Evolutionary conservation across 30 jellyfish, hydroid and myxozoan genomes (phyloP).

Genomic region (Turritopsis rubra): DNA sequence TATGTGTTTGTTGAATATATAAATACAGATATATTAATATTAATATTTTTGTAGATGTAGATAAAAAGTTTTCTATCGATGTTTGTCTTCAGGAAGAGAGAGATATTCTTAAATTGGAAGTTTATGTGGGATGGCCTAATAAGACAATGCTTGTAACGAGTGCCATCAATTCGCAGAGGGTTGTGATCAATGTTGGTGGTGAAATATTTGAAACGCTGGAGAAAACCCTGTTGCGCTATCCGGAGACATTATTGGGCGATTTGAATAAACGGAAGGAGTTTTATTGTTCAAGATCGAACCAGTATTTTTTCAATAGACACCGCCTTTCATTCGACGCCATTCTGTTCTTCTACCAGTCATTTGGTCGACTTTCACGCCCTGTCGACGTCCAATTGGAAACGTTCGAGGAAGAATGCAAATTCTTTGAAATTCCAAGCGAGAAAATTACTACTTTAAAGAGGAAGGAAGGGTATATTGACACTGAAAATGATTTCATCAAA

Average conservation of each 20-base stretch:
- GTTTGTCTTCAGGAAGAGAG: not conserved
- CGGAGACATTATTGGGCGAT: conserved; percentile 68
- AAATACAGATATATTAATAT: not conserved
- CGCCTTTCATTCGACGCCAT: conserved; percentile 77
- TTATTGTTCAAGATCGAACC: conserved; percentile 20
- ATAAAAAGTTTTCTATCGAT: not conserved
- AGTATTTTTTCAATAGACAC: conserved; percentile 60
- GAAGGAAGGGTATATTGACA: conserved; percentile 44
- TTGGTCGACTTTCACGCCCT: conserved; percentile 72
- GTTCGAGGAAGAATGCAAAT: conserved; percentile 66
- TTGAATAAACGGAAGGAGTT: conserved; percentile 22
- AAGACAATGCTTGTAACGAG: not conserved
- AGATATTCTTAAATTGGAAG: not conserved
- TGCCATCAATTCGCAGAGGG: not conserved
- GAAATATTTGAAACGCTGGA: conserved; percentile 67
- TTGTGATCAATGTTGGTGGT: conserved; percentile 59
- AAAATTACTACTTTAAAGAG: conserved; percentile 42
- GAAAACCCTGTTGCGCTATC: conserved; percentile 53
- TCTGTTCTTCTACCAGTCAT: conserved; percentile 69
- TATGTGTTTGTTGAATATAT: too few relatives aligned
- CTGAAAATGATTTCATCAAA: not conserved
- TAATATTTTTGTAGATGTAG: not conserved
- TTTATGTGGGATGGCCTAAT: too few relatives aligned
- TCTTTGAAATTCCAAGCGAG: conserved; percentile 47
- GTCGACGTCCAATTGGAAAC: conserved; percentile 43